Conservation (phyloP, 2,888 invertebrate species). For the Caenorhabditis sp. region DNA sequence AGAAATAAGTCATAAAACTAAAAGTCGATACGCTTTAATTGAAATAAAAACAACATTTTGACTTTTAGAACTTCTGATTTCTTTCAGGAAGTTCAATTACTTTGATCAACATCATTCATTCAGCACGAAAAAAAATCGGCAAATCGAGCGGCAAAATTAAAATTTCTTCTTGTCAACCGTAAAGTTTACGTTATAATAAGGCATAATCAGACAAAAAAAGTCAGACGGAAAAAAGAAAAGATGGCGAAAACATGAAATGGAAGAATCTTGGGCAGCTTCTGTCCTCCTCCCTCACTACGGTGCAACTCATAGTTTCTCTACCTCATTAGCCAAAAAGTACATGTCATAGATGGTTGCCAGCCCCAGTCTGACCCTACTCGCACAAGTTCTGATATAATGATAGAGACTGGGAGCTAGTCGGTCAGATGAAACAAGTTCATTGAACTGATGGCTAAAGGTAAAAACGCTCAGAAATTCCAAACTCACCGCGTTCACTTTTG, state of each 20-base stretch:
- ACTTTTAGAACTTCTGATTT: too few species aligned
- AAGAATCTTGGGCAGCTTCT: slow-evolving; percentile 20
- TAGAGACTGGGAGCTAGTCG: too few species aligned
- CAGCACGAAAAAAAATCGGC: not conserved
- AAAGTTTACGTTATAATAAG: slow-evolving; percentile 45
- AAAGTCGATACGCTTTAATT: too few species aligned
- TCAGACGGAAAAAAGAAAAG: slow-evolving; percentile 30
- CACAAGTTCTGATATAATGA: too few species aligned
- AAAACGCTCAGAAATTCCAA: slow-evolving; percentile 1
- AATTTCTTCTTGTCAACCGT: slow-evolving; percentile 31
- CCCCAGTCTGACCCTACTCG: not conserved
- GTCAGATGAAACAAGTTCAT: too few species aligned
- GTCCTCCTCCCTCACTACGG: not conserved
- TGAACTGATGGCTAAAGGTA: not conserved
- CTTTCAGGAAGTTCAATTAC: not conserved
- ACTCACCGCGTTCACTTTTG: slow-evolving; percentile 52
- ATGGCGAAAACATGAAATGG: slow-evolving; percentile 3
- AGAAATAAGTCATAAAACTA: too few species aligned
- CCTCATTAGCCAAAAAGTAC: slow-evolving; percentile 13
- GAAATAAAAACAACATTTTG: too few species aligned
- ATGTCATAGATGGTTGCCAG: not conserved
- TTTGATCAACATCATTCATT: not conserved
- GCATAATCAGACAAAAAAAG: slow-evolving; percentile 8
- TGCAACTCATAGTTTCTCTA: not conserved
- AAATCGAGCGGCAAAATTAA: slow-evolving; percentile 39